A percentile compares a stretch with the other conserved stretches of the same genome.
Evolutionary conservation across 2,797 vertebrate genomes (phyloP).

Genomic region (Centropyge bicolor): DNA sequence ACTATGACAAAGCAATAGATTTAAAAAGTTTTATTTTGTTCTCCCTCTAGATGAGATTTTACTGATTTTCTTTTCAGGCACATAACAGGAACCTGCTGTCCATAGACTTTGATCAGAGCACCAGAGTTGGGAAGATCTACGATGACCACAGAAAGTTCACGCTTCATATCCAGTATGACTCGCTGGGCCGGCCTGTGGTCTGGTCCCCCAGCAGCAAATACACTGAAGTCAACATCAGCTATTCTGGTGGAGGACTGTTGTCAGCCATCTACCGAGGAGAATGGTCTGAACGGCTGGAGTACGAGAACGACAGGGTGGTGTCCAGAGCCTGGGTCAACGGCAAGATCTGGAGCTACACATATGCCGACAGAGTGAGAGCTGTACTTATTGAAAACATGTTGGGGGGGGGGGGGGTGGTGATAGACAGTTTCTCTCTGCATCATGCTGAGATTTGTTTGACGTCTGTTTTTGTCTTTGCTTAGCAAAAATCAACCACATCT

Average conservation of each 20-base stretch:
- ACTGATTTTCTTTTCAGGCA: slow-evolving; percentile 82
- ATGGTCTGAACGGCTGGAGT: slow-evolving; percentile 96
- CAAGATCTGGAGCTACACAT: slow-evolving; percentile 99
- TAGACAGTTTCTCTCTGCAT: not conserved
- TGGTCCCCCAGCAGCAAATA: slow-evolving; percentile 98
- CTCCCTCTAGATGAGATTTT: slow-evolving; percentile 9
- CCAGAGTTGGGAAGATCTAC: slow-evolving; percentile 96
- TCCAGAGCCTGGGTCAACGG: slow-evolving; percentile 97
- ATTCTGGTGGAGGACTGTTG: slow-evolving; percentile 91
- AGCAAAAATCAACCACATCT: slow-evolving; percentile 26
- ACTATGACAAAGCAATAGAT: slow-evolving; percentile 47
- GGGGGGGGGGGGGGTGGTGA: not conserved
- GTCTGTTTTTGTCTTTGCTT: slow-evolving; percentile 5
- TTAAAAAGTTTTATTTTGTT: slow-evolving; percentile 29
- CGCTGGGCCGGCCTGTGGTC: slow-evolving; percentile 90
- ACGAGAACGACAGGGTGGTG: slow-evolving; percentile 93
- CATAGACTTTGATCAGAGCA: slow-evolving; percentile 96
- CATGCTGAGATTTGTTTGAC: slow-evolving; percentile 41
- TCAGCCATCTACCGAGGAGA: slow-evolving; percentile 95
- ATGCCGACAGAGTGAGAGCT: slow-evolving; percentile 92
- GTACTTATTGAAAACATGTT: not conserved
- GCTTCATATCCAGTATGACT: slow-evolving; percentile 96
- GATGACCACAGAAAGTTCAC: slow-evolving; percentile 99
- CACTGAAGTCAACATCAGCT: slow-evolving; percentile 96
- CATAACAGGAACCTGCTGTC: slow-evolving; percentile 98